phyloP scores from a whole-genome alignment of 2,113 vertebrate genomes.

The Tachycineta bicolor region DNA sequence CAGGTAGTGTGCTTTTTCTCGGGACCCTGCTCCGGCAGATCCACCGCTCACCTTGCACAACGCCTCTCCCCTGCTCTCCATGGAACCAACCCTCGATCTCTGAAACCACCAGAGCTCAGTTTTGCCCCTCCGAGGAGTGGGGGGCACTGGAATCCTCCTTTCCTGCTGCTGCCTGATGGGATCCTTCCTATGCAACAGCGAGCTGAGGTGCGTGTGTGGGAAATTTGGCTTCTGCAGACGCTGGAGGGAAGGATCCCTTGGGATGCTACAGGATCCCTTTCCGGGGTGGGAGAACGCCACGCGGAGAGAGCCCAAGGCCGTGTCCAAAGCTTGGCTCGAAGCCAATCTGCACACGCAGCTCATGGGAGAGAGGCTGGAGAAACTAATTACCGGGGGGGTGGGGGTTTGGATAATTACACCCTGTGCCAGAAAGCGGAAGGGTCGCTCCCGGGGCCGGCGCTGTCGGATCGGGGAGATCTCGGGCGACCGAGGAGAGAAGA shows the following conservation, averaged over 20 bases:
- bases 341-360: not conserved
- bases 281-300: not conserved
- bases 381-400: not conserved
- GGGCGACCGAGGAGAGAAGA: not conserved
- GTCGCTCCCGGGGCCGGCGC: not conserved
- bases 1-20: not conserved
- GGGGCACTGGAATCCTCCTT: not conserved
- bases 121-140: not conserved
- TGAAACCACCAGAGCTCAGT: not conserved
- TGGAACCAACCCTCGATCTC: not conserved
- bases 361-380: not conserved
- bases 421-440: rapidly evolving
- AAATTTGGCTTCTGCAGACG: not conserved
- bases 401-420: not conserved
- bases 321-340: not conserved
- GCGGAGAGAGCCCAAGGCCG: not conserved
- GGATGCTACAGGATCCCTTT: not conserved
- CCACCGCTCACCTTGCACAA: rapidly evolving
- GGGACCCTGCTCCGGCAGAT: not conserved
- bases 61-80: rapidly evolving
- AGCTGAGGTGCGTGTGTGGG: not conserved
- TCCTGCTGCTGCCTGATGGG: not conserved
- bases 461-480: rapidly evolving
- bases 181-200: not conserved
- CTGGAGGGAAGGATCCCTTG: not conserved